Conservation (phyloP, 1,140 invertebrate species). For the Lutraria rhynchaena region DNA sequence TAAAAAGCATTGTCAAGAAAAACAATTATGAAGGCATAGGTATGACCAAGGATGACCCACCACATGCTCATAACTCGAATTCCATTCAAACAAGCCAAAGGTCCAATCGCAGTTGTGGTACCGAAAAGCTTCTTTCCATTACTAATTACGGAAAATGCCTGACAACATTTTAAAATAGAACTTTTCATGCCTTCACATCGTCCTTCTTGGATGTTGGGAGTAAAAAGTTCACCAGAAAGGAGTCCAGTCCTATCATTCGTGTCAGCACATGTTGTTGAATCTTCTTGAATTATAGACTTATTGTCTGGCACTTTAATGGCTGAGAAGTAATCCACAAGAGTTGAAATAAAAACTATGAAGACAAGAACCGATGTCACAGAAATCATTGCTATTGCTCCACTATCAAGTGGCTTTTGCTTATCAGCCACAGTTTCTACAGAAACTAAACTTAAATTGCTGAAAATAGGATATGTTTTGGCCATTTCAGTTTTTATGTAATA, state of each 20-base stretch:
- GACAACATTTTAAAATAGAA: slow-evolving; percentile 17
- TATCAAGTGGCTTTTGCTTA: not conserved
- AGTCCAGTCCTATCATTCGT: slow-evolving; percentile 17
- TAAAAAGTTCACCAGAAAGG: slow-evolving; percentile 15
- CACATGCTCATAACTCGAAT: slow-evolving; percentile 90
- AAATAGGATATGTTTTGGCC: not conserved
- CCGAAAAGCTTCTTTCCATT: slow-evolving; percentile 63
- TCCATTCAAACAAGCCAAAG: slow-evolving; percentile 67
- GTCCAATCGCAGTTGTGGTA: slow-evolving; percentile 58
- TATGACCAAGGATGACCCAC: slow-evolving; percentile 96
- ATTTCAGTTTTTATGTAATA: not conserved
- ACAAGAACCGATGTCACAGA: not conserved
- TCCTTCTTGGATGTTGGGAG: not conserved
- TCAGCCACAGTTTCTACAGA: not conserved
- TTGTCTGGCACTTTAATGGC: not conserved
- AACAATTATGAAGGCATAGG: slow-evolving; percentile 77
- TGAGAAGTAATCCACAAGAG: slow-evolving; percentile 10
- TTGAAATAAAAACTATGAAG: not conserved
- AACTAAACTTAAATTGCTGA: not conserved
- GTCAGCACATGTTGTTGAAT: not conserved
- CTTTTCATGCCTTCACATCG: not conserved
- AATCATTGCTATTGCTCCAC: slow-evolving; percentile 6
- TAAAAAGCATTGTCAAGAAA: slow-evolving; percentile 57
- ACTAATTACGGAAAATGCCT: slow-evolving; percentile 57
- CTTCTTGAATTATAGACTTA: not conserved